Evolutionary conservation across 2,797 vertebrate genomes (phyloP).

Genomic region (Anabas testudineus): DNA sequence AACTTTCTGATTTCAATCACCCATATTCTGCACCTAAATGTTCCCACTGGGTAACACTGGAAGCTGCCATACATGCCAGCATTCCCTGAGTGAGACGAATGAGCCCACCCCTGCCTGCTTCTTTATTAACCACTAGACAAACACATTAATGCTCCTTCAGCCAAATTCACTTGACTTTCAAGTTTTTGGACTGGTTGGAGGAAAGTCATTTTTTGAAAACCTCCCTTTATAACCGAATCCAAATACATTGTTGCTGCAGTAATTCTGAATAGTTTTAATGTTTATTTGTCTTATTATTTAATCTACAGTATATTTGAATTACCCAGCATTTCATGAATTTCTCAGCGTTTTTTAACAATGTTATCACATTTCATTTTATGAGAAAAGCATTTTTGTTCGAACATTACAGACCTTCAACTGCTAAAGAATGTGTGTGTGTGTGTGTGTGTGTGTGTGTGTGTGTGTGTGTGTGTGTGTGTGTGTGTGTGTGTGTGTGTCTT

Average conservation of each 20-base stretch:
- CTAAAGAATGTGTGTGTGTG: no score
- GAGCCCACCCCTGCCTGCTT: not conserved
- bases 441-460: no score
- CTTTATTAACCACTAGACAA: not conserved
- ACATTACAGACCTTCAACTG: no score
- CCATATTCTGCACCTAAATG: slow-evolving; percentile 6
- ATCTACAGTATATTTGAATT: no score
- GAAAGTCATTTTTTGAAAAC: not conserved
- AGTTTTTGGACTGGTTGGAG: not conserved
- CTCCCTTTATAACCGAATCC: not conserved
- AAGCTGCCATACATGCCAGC: not conserved
- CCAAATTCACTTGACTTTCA: not conserved
- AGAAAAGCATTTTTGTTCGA: no score
- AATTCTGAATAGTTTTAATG: no score
- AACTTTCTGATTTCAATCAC: not conserved
- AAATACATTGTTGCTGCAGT: not conserved
- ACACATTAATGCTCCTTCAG: not conserved
- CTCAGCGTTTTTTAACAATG: no score
- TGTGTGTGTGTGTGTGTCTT: no score
- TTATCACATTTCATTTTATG: no score
- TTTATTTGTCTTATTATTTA: no score
- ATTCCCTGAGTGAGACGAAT: slow-evolving; percentile 9
- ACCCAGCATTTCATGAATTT: no score
- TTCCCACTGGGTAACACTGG: not conserved
- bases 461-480: no score